Conservation (phyloP, 2,797 vertebrate species). For the Alfaro cultratus region DNA sequence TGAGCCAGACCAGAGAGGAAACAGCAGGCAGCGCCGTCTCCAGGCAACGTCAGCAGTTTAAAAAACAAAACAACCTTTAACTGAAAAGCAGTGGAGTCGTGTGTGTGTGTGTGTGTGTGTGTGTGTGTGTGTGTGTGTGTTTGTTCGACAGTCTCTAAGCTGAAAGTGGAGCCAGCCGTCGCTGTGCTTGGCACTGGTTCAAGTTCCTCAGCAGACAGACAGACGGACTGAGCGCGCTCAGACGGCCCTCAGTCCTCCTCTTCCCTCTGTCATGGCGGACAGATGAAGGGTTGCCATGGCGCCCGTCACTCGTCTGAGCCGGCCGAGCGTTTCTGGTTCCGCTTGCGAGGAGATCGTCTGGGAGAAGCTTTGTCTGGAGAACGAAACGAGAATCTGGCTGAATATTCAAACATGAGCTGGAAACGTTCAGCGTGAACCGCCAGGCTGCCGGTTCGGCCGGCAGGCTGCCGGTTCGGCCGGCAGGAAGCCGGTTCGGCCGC, state of each 20-base stretch:
- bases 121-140: slow-evolving; percentile 15
- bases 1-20: background rate
- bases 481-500: no score
- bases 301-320: slow-evolving; percentile 92
- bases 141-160: slow-evolving; percentile 42
- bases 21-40: slow-evolving; percentile 18
- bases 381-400: background rate
- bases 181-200: slow-evolving; percentile 60
- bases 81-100: slow-evolving; percentile 27
- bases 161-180: slow-evolving; percentile 41
- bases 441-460: no score
- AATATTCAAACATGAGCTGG: no score
- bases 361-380: slow-evolving; percentile 95
- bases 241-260: slow-evolving; percentile 5
- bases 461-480: no score
- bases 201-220: slow-evolving; percentile 49
- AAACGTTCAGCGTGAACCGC: no score
- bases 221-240: slow-evolving; percentile 12
- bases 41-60: slow-evolving; percentile 31
- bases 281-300: slow-evolving; percentile 1
- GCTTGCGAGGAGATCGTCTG: slow-evolving; percentile 91
- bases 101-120: slow-evolving; percentile 18
- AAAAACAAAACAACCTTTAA: slow-evolving; percentile 11
- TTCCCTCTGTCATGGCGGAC: background rate
- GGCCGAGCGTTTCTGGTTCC: slow-evolving; percentile 94